Base-by-base conservation (phyloP, 1,140 invertebrate species). In the Mactra quadrangularis region DNA sequence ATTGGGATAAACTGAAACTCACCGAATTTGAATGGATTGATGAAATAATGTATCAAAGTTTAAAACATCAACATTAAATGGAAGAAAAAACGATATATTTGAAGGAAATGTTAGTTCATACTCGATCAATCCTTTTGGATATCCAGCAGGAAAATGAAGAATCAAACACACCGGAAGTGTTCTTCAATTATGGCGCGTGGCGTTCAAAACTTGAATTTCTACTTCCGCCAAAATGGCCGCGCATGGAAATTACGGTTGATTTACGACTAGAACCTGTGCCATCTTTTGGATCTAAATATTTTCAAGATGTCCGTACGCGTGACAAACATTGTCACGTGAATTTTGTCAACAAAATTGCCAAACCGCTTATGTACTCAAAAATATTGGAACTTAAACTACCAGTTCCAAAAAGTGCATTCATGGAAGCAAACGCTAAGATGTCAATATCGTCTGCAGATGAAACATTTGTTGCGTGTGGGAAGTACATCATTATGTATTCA, bases 401-500 rank as follows among this genome's bases (percentile, higher is more conserved):
- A 17, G 60, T 81, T 41, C 66, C 50, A 15, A 81, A 71, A 33
- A 71, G 45, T 35, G n/a, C 53, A n/a, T 50, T 81, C 25, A 52
- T 29, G 27, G 66, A 81, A 29, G 77, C 70, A 60, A 47, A 53
- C 59, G 77, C 77, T 11, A 81, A 81, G 41, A 71, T 81, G 0
- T 81, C 77, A 15, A 27, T 81, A 7, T 3, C 77, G 25, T 81
- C 77, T 60, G 64, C 77, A n/a, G 13, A 45, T 41, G 50, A 81
- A 47, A 59, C 68, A 64, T 81, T 45, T 41, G 55, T 71, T 7
- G 70, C 77, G 19, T 81, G 70, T 57, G 62, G 77, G 38, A 66
- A 81, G 53, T 81, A 81, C n/a, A 81, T 81, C 4, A 38, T 81
- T 11, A 22, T 38, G 9, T 81, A 81, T 50, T n/a, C 66, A 15